Conservation (phyloP, 2,888 invertebrate species). For the Melikaiella ostensackeni region DNA sequence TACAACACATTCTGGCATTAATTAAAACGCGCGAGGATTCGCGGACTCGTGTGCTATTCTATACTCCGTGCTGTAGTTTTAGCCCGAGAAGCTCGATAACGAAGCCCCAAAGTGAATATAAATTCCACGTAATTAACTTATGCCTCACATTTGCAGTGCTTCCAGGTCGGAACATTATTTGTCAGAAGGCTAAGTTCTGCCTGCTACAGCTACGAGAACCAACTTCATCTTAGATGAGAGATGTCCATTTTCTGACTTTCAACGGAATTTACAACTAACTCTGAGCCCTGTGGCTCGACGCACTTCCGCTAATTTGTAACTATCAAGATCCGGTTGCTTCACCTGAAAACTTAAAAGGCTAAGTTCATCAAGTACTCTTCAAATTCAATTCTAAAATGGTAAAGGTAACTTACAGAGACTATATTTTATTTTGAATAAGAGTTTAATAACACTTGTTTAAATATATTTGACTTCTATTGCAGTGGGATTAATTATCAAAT, state of each 20-base stretch:
- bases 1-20: background rate
- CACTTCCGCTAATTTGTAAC: background rate
- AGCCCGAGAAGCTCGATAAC: constrained; percentile 43
- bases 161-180: background rate
- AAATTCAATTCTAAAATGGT: background rate
- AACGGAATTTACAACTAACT: background rate
- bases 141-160: constrained; percentile 53
- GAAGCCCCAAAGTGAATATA: constrained; percentile 57
- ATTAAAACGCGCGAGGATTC: background rate
- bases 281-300: background rate
- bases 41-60: background rate
- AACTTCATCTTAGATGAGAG: background rate
- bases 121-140: constrained; percentile 61
- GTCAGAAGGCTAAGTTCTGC: background rate
- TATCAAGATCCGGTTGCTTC: background rate
- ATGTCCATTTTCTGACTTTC: constrained; percentile 7
- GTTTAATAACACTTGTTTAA: background rate
- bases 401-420: background rate
- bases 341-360: background rate
- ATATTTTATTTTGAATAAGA: background rate
- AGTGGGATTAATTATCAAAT: background rate
- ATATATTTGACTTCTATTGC: background rate
- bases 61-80: background rate
- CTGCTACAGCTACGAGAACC: background rate
- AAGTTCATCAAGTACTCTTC: background rate